Base-by-base conservation (phyloP, 2,888 invertebrate species). In the Troilus luridus region DNA sequence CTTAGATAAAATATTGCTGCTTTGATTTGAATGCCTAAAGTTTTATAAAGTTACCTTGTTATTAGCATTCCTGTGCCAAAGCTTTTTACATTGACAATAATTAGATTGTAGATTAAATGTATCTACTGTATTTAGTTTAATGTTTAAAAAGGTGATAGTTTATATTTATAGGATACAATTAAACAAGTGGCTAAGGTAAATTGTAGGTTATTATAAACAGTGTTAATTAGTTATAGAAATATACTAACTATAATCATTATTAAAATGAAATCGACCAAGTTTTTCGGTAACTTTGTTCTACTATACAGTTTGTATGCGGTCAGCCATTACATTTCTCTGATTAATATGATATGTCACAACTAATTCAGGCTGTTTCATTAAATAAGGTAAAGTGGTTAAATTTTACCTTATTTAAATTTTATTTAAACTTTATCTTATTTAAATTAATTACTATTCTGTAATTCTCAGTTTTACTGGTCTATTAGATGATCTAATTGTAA, bases 11-110 rank as follows among this genome's bases (percentile, higher is more conserved):
- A 41, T 85, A 85, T 11, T 58, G 11, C 85, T 85, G 56, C 58
- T 58, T 85, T 85, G 56, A 54, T n/a, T 85, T 41, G 10, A 56
- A 85, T 58, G 85, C 85, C 56, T 85, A 54, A n/a, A 85, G n/a
- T 81, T 77, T 77, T 58, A 56, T 56, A 56, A 21, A 56, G 85
- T 56, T 85, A 85, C 56, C 56, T n/a, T 5, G 54, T 77, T n/a
- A 85, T 58, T n/a, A 85, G 56, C 85, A 58, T 85, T 58, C 56
- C 85, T 85, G 85, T 85, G 85, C 85, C 85, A 85, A 85, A 85
- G 56, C 56, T 56, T 85, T 56, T 85, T 85, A 85, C 56, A 85
- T 85, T 85, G 85, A 85, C 85, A 85, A 85, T 85, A 85, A 85
- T 85, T 85, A 85, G 85, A n/a, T 85, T 54, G 56, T 85, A 85